Evolutionary conservation across 1,140 invertebrate genomes (phyloP).

Genomic region (Nebria ingens): DNA sequence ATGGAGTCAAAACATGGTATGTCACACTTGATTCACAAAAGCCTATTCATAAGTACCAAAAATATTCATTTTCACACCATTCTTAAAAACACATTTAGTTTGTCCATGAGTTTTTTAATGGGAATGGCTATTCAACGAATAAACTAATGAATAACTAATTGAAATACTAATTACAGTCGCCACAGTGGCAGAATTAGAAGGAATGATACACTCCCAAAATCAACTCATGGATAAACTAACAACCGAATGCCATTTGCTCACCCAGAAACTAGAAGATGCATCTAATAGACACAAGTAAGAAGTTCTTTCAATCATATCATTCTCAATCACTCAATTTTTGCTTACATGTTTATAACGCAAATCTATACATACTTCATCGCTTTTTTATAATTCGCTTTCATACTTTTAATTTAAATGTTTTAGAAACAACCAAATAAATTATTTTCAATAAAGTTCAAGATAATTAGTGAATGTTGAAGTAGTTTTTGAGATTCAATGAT

Average conservation of each 20-base stretch:
- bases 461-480: no score
- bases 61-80: constrained; percentile 38
- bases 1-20: constrained; percentile 75
- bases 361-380: neutral
- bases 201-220: constrained; percentile 76
- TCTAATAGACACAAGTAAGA: constrained; percentile 73
- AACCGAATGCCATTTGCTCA: constrained; percentile 72
- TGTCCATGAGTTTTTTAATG: constrained; percentile 44
- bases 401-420: no score
- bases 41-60: constrained; percentile 16
- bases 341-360: neutral
- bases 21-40: constrained; percentile 22
- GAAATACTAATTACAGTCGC: constrained; percentile 50
- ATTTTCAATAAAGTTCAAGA: no score
- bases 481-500: no score
- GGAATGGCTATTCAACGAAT: constrained; percentile 13
- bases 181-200: constrained; percentile 73
- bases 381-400: no score
- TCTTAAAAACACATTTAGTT: constrained; percentile 42
- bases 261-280: constrained; percentile 73
- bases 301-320: constrained; percentile 21
- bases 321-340: neutral
- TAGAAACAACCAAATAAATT: no score
- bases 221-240: constrained; percentile 79
- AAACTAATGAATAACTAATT: constrained; percentile 19